phyloP scores from a whole-genome alignment of 2,888 invertebrate genomes.

The Lathronympha strigana region DNA sequence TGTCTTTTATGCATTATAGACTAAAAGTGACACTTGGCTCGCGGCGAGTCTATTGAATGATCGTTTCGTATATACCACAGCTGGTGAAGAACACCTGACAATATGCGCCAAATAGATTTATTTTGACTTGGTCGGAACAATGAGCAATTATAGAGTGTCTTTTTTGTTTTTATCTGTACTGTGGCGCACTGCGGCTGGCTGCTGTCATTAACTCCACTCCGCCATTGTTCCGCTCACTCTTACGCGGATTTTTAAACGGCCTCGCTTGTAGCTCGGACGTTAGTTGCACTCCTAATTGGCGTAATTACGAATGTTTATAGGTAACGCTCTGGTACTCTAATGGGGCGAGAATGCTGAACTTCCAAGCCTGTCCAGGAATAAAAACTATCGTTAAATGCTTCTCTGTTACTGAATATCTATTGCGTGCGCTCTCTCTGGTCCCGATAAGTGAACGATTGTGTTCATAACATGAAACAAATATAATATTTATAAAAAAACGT shows the following conservation, averaged over 20 bases:
- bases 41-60: no score
- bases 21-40: no score
- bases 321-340: not conserved
- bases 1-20: no score
- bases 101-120: no score
- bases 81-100: no score
- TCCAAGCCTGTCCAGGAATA: not conserved
- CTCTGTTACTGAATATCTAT: no score
- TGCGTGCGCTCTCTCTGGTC: no score
- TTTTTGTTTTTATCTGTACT: not conserved
- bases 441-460: no score
- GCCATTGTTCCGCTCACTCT: slow-evolving; percentile 36
- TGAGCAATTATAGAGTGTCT: not conserved
- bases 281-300: slow-evolving; percentile 27
- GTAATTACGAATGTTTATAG: slow-evolving; percentile 32
- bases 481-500: no score
- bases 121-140: no score
- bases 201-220: slow-evolving; percentile 44
- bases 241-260: slow-evolving; percentile 37
- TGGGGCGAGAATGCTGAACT: not conserved
- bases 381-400: not conserved
- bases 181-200: slow-evolving; percentile 22
- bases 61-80: no score
- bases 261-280: slow-evolving; percentile 11
- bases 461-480: no score